Evolutionary conservation across 2,888 invertebrate genomes (phyloP).

Genomic region (Phortica magna): DNA sequence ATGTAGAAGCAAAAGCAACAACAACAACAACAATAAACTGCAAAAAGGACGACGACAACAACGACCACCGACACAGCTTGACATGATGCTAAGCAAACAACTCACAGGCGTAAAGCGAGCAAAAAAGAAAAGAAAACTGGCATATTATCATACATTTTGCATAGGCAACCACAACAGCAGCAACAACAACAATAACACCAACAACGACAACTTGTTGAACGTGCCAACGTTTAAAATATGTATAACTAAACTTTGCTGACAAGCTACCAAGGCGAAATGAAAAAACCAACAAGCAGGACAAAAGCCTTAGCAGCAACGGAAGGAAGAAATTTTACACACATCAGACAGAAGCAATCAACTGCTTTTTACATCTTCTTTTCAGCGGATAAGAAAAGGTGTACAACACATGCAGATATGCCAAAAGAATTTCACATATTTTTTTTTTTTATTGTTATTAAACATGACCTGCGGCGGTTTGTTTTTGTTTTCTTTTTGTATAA

Average conservation of each 20-base stretch:
- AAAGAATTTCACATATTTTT: conserved; percentile 15
- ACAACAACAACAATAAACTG: neutral
- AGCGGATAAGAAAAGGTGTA: conserved; percentile 2
- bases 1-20: conserved; percentile 48
- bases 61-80: neutral
- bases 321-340: conserved; percentile 67
- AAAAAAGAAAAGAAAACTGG: conserved; percentile 26
- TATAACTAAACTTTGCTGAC: neutral
- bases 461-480: conserved; percentile 37
- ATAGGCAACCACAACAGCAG: conserved; percentile 31
- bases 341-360: conserved; percentile 52
- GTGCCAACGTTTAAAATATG: conserved; percentile 6
- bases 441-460: neutral
- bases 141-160: conserved; percentile 53
- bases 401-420: conserved; percentile 28
- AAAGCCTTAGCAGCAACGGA: conserved; percentile 65
- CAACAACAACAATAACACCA: conserved; percentile 1
- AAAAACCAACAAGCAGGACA: conserved; percentile 31
- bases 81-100: conserved; percentile 20
- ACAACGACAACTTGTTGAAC: conserved; percentile 4
- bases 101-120: conserved; percentile 35
- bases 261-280: conserved; percentile 14
- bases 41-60: neutral
- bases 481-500: conserved; percentile 23
- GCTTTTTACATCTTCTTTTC: conserved; percentile 47